Base-by-base conservation (phyloP, 2,113 vertebrate genomes). In the Anthoscopus minutus region DNA sequence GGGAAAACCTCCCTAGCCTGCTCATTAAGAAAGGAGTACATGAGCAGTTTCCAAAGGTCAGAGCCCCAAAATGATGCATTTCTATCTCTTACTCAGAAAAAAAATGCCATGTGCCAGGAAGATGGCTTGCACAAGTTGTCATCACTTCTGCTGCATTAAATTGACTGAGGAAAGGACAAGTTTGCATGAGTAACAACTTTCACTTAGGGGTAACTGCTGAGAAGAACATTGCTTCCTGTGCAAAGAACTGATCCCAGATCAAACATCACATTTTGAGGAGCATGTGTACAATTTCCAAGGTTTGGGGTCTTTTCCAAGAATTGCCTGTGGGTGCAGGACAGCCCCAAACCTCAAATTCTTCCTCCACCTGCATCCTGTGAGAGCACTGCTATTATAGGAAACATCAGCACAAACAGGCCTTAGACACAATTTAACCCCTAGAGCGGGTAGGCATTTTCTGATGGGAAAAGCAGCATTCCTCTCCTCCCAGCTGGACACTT, bases 1-100 rank as follows among this genome's bases (percentile, higher is more conserved):
- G 20, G 51, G 20, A 12, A 77, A 70, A 85, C 38, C 22, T 93
- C 73, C 77, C 73, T 42, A 86, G 69, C 27, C 40, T 92, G 42
- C 69, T 95, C 47, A 65, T 95, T 97, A 94, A 83, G 86, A 80
- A 67, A n/a, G 8, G 57, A 85, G 47, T 76, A 57, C 58, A 42
- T 14, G 53, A 90, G 70, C 82, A 53, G n/a, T 78, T 92, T 81
- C 64, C 31, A 48, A 79, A 92, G 74, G 74, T 73, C 56, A 86
- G 80, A 74, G 48, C 25, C 37, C 28, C 57, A 58, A 65, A 94
- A 71, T 17, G 40, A 83, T 79, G 48, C 21, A 37, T 86, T 40
- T 88, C 28, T 73, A 3, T 47, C 25, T 53, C 53, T 76, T 66
- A 42, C 24, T 83, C 81, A 79, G 82, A 57, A 78, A 92, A 78